phyloP scores from a whole-genome alignment of 2,113 vertebrate species.

The Paradoxurus hermaphroditus region DNA sequence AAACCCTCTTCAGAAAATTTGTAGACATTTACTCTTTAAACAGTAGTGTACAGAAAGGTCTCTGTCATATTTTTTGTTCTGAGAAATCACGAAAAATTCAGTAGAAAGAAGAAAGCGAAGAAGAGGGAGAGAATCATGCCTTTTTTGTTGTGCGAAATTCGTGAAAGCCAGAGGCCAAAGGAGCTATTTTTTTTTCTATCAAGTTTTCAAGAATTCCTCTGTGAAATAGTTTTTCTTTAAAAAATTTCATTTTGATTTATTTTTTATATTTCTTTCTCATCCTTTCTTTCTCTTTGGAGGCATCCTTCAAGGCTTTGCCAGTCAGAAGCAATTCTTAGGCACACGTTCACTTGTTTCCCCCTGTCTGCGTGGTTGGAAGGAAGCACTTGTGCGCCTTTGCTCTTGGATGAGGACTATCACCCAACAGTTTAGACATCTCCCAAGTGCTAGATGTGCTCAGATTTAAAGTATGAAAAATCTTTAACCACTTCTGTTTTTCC shows the following conservation, averaged over 20 bases:
- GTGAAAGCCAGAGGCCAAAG: constrained; percentile 38
- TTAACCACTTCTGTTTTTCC: neutral
- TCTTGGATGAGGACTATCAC: neutral
- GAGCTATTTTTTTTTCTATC: constrained; percentile 48
- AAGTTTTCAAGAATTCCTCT: constrained; percentile 59
- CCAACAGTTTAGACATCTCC: neutral
- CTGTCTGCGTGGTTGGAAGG: neutral
- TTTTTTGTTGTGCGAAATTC: constrained; percentile 26
- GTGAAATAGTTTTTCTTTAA: constrained; percentile 58
- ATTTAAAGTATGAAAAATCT: neutral
- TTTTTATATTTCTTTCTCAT: constrained; percentile 56
- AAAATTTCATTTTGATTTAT: constrained; percentile 68
- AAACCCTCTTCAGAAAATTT: neutral
- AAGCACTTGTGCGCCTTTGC: neutral
- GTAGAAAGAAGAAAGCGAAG: neutral
- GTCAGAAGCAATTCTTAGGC: neutral
- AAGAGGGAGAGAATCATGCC: neutral
- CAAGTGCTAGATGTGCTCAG: neutral
- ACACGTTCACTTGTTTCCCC: neutral
- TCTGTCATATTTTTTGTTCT: constrained; percentile 12
- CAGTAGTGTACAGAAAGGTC: neutral
- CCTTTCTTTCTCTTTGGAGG: constrained; percentile 8
- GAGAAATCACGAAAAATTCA: constrained; percentile 29
- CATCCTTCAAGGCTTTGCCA: constrained; percentile 19
- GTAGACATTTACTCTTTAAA: constrained; percentile 33